A percentile compares a stretch with the other conserved stretches of the same genome.
Evolutionary conservation across 2,888 invertebrate species (phyloP).

Genomic region (Macrophya annulata): DNA sequence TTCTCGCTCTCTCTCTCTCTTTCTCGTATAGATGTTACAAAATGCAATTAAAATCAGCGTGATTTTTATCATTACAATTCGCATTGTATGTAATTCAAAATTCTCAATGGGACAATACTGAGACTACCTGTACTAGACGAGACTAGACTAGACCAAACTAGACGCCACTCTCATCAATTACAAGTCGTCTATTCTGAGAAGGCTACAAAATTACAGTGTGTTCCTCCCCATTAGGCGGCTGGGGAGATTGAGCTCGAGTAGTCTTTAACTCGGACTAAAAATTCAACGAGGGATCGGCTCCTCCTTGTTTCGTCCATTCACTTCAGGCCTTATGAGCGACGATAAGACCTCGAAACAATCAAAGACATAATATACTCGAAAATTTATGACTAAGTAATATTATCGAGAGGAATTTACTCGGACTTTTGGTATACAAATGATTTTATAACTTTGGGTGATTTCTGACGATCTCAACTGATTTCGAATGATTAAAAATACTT

Average conservation of each 20-base stretch:
- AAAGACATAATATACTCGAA: neutral
- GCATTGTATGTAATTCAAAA: neutral
- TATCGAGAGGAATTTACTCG: too few relatives aligned
- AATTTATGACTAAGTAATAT: neutral
- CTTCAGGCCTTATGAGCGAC: neutral
- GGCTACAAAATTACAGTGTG: slow-evolving; percentile 71
- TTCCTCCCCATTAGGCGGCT: slow-evolving; percentile 20
- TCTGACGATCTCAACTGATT: too few relatives aligned
- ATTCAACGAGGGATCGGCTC: neutral
- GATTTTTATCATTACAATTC: neutral
- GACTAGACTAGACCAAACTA: neutral
- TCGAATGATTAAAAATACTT: too few relatives aligned
- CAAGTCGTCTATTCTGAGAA: slow-evolving; percentile 73
- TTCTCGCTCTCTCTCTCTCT: slow-evolving; percentile 34
- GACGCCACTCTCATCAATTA: slow-evolving; percentile 72
- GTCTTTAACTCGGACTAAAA: neutral
- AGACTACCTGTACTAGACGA: neutral
- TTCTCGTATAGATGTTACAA: slow-evolving; percentile 1
- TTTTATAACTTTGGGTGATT: too few relatives aligned
- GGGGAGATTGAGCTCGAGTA: neutral
- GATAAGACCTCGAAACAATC: neutral
- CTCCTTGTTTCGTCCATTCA: neutral
- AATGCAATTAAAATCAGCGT: slow-evolving; percentile 1
- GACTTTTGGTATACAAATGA: too few relatives aligned
- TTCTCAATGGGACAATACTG: neutral